Base-by-base conservation (phyloP, 2,113 vertebrate genomes). In the Paralichthys olivaceus region DNA sequence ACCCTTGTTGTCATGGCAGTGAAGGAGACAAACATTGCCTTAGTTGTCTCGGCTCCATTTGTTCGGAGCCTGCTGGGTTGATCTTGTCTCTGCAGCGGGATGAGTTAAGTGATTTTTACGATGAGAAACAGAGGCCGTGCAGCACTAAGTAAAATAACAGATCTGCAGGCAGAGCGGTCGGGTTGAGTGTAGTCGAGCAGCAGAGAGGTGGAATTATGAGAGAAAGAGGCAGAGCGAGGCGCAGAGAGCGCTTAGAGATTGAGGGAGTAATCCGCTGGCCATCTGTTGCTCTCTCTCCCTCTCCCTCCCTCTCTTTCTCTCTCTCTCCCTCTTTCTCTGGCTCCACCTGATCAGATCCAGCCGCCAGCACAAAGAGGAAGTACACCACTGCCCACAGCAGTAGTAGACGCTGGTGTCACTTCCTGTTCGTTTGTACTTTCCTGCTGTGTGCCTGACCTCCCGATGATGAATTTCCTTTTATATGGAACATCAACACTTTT, bases 201-300 rank as follows among this genome's bases (percentile, higher is more conserved):
- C 56, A 28, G 58, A 77, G 79, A 67, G 62, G 71, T 80, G 85
- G 84, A 90, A 92, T 89, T 85, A 87, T 84, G 75, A 65, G 81
- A 59, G 85, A 72, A 74, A 75, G 81, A 77, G 79, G 73, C 62
- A 79, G 84, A 61, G 77, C 34, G 72, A 81, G 75, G 34, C 26
- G n/a, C 4, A 49, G 76, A 34, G 72, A 83, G 80, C 47, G 87
- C 80, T 85, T 85, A 90, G 83, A 92, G 93, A 91, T 92, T 92
- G 91, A 26, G 59, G 83, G 77, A 82, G 81, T 94, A 95, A 95
- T 95, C 92, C 93, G 68, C 69, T 73, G 72, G 67, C 94, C 93
- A 94, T 95, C 94, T 95, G 94, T 86, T 93, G 77, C 82, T 80
- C 85, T 40, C 83, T 68, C 76, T 47, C 47, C 61, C 72, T 22